Base-by-base conservation (phyloP, 2,888 invertebrate genomes). In the Trissolcus brochymenae region DNA sequence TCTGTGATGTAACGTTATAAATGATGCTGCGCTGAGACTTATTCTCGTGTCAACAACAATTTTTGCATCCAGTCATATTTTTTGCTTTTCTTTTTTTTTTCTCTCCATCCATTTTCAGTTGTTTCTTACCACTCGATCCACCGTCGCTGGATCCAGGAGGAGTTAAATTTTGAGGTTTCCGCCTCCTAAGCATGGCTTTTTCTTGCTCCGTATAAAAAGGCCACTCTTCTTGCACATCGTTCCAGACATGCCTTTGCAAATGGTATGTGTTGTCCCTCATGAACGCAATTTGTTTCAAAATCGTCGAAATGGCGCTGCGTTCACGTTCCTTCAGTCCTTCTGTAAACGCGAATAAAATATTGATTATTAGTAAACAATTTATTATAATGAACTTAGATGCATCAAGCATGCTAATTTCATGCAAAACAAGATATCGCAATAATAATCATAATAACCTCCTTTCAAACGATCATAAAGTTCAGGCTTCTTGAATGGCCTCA, bases 151-250 rank as follows among this genome's bases (percentile, higher is more conserved):
- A 95, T 80, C 95, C 93, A 46, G 96, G 96, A 76, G 96, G 96
- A 77, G 96, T 96, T 85, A 96, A 91, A 90, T 96, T 96, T 91
- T 96, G 95, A 85, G 96, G 96, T 91, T 96, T 96, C 88, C 95
- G 94, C 89, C 95, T 93, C 92, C 96, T 97, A 87, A 98, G 92
- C 90, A 95, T 93, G 87, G 95, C 94, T 89, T 93, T 93, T 89
- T 98, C 98, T 87, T 95, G 95, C 84, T 97, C 97, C 17, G 94
- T 93, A 88, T 97, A 98, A 91, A 95, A 97, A 78, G 96, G 96
- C 98, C 98, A 98, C 88, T 96, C 95, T 87, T 95, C 95, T 84
- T 96, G 94, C 81, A 97, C 96, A 88, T 98, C 98, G 88, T 95
- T 95, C 96, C 97, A 98, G 86, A 95, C 92, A 87, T 94, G 94